Evolutionary conservation across 1,140 invertebrate species (phyloP), one percentile per base, ranked within the genome.

Genomic region (Drosophila rufa): DNA sequence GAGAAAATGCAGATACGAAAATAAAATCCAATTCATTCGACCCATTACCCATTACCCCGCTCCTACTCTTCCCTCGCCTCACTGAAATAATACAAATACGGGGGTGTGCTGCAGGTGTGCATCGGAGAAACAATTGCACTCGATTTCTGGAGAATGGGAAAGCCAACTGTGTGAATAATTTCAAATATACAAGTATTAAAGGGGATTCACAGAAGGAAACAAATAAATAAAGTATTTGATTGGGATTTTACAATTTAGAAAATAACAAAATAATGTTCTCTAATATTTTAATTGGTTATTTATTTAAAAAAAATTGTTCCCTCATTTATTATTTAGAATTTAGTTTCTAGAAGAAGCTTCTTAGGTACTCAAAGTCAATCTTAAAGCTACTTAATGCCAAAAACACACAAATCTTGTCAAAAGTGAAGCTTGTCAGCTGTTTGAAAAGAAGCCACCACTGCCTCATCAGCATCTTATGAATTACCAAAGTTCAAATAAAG

Each of bases 1-100:
- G 64, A 87, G 79, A 71, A 80, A 87, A 77, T 64, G 64, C 79
- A 87, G 83, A 83, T 68, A 73, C 77, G 56, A 89, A 87, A 87
- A 81, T 89, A 84, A 89, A 84, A 84, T 75, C 27, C 38, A 68
- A 60, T 38, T 27, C 36, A 55, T 55, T 55, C 53, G 51, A 55
- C 19, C 53, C 33, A 56, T 38, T 55, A 55, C 19, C 53, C 33
- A 56, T 38, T 55, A 55, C 53, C 50, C 50, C 27, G 7, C 27
- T 15, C 2, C 27, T 0, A 25, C 51, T 36, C 51, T 3, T 14
- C 30, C 9, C 30, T 36, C 0, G 0, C 15, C 46, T 60, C 68
- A 47, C 67, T 42, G 58, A 79, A 69, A 61, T 64, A 36, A 36
- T 2, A 56, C 15, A 40, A 56, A 25, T 25, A 19, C 58, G 61